A percentile compares a stretch with the other conserved stretches of the same genome.
Conservation (phyloP, 1,140 invertebrate genomes). For the Cecropterus lyciades region DNA sequence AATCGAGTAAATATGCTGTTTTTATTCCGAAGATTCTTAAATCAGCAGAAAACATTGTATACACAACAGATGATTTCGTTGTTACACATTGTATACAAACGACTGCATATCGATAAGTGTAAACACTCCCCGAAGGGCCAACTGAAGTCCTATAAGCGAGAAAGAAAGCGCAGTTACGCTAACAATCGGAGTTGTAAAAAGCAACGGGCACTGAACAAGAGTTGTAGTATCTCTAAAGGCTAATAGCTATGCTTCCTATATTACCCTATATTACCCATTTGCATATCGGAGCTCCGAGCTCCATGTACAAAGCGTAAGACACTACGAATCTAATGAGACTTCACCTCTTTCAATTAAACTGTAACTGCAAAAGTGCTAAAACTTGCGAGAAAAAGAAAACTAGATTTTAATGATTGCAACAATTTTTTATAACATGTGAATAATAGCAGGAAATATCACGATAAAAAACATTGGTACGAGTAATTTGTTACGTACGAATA, state of each 20-base stretch:
- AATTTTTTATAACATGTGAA: not conserved
- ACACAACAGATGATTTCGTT: no score
- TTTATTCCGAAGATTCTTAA: no score
- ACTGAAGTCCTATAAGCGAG: conserved; percentile 32
- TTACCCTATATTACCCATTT: conserved; percentile 48
- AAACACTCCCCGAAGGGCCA: not conserved
- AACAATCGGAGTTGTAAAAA: conserved; percentile 48
- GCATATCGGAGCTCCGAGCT: conserved; percentile 42
- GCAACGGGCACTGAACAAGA: conserved; percentile 43
- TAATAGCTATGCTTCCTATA: conserved; percentile 40
- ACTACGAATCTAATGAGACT: conserved; percentile 22
- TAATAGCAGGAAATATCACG: no score
- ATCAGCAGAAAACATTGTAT: no score
- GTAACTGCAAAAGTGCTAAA: not conserved
- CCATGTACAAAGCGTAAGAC: conserved; percentile 11
- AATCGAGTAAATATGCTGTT: no score
- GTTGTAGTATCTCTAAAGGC: conserved; percentile 41
- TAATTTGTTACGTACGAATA: not conserved
- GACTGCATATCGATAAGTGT: not conserved
- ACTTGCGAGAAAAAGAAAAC: not conserved
- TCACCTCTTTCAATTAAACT: conserved; percentile 30
- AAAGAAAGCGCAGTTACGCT: conserved; percentile 50
- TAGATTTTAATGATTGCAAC: not conserved
- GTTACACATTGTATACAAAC: not conserved
- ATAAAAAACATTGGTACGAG: no score